Evolutionary conservation across 2,113 vertebrate species (phyloP).

Genomic region (Azemiops feae): DNA sequence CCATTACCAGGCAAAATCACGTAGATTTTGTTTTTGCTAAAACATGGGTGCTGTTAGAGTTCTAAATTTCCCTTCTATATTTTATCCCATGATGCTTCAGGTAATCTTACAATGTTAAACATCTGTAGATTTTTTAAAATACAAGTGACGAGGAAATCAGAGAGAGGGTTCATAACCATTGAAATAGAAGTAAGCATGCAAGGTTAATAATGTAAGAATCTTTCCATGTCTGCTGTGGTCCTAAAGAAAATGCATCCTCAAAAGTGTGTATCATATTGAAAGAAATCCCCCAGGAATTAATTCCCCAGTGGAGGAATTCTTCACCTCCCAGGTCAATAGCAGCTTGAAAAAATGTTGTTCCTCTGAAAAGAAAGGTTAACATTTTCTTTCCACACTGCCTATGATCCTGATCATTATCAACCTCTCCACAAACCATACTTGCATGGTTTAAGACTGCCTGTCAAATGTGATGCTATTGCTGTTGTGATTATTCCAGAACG

Average conservation of each 20-base stretch:
- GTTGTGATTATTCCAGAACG: neutral
- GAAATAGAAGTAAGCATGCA: neutral
- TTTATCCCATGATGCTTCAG: neutral
- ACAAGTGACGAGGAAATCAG: neutral
- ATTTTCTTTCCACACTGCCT: neutral
- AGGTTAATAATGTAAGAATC: neutral
- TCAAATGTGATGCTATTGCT: neutral
- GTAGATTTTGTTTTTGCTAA: neutral
- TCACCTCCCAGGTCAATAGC: neutral
- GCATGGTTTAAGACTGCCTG: neutral
- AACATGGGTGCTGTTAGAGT: neutral
- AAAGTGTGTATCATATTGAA: neutral
- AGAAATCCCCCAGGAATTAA: neutral
- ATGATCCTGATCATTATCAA: neutral
- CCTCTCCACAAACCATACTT: neutral
- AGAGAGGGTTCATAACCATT: neutral
- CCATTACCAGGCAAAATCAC: neutral
- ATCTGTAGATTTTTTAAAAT: neutral
- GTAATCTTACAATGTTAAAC: neutral
- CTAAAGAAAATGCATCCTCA: neutral
- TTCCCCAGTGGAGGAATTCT: neutral
- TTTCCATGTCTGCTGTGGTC: neutral
- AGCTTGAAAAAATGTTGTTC: neutral
- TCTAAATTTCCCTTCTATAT: neutral
- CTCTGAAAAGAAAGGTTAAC: neutral